Conservation (phyloP, 2,113 vertebrate genomes). For the Eleginops maclovinus region DNA sequence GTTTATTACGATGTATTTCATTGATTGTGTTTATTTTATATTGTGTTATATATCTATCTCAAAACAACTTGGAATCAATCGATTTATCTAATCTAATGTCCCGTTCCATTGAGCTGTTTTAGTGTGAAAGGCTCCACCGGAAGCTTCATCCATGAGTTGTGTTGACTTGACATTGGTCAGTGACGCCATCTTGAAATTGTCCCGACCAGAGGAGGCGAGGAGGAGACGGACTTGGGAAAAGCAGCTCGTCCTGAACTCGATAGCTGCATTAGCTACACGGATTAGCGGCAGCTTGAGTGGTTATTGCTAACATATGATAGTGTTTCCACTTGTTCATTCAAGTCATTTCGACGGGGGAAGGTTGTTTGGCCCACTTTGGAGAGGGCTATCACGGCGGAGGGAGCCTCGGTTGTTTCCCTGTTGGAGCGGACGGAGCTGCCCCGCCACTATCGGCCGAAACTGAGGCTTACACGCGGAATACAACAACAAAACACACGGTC, state of each 20-base stretch:
- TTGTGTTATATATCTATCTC: too few species aligned
- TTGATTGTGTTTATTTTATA: too few species aligned
- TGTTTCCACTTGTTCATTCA: not conserved
- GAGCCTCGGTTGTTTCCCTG: conserved; percentile 56
- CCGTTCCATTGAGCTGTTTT: not conserved
- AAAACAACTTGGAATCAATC: too few species aligned
- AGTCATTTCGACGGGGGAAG: conserved; percentile 1
- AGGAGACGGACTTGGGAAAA: conserved; percentile 68
- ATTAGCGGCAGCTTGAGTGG: conserved; percentile 40
- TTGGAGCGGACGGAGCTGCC: conserved; percentile 57
- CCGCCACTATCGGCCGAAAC: conserved; percentile 44
- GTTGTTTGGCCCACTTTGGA: conserved; percentile 50
- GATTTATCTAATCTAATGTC: not conserved
- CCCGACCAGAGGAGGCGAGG: conserved; percentile 68
- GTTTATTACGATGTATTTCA: too few species aligned
- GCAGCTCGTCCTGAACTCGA: conserved; percentile 62
- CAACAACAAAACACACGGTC: not conserved
- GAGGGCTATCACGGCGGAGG: conserved; percentile 6
- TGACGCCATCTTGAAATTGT: conserved; percentile 92
- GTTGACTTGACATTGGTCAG: conserved; percentile 10
- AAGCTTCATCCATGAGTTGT: fast-evolving
- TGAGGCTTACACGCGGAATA: conserved; percentile 41
- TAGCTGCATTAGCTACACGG: conserved; percentile 20
- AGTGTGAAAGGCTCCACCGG: conserved; percentile 38
- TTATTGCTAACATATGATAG: not conserved